phyloP scores from a whole-genome alignment of 2,797 vertebrate genomes.

The Aulostomus chinensis region DNA sequence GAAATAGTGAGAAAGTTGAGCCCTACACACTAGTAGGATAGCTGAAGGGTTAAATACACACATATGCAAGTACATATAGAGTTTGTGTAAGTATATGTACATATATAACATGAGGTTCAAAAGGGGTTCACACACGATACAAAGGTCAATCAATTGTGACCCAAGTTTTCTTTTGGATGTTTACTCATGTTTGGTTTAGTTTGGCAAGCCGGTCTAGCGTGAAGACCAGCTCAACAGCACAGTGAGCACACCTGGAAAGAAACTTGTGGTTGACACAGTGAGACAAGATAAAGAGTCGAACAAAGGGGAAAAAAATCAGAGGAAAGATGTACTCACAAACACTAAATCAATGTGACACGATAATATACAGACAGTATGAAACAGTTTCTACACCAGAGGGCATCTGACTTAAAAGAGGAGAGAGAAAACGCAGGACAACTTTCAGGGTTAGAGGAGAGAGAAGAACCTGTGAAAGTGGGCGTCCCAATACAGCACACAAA shows the following conservation, averaged over 20 bases:
- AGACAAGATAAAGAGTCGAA: slow-evolving; percentile 84
- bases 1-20: slow-evolving; percentile 72
- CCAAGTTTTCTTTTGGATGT: slow-evolving; percentile 51
- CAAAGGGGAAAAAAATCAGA: slow-evolving; percentile 75
- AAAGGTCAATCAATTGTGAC: slow-evolving; percentile 60
- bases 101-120: slow-evolving; percentile 66
- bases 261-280: slow-evolving; percentile 91
- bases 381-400: slow-evolving; percentile 74
- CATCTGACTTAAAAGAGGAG: slow-evolving; percentile 67
- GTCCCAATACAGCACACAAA: slow-evolving; percentile 89
- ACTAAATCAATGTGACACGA: slow-evolving; percentile 77
- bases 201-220: slow-evolving; percentile 73
- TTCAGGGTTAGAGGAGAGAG: slow-evolving; percentile 76
- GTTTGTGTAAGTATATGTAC: slow-evolving; percentile 62
- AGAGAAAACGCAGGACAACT: slow-evolving; percentile 78
- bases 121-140: slow-evolving; percentile 60
- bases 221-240: slow-evolving; percentile 91
- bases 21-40: slow-evolving; percentile 79
- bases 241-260: slow-evolving; percentile 92
- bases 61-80: slow-evolving; percentile 66
- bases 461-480: slow-evolving; percentile 84
- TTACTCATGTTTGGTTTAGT: slow-evolving; percentile 69
- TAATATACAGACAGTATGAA: slow-evolving; percentile 75
- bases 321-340: slow-evolving; percentile 81
- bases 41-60: slow-evolving; percentile 68